Evolutionary conservation across 2,888 invertebrate genomes (phyloP), one percentile per base, ranked within the genome.

Genomic region (Tenthredo scrophulariae): DNA sequence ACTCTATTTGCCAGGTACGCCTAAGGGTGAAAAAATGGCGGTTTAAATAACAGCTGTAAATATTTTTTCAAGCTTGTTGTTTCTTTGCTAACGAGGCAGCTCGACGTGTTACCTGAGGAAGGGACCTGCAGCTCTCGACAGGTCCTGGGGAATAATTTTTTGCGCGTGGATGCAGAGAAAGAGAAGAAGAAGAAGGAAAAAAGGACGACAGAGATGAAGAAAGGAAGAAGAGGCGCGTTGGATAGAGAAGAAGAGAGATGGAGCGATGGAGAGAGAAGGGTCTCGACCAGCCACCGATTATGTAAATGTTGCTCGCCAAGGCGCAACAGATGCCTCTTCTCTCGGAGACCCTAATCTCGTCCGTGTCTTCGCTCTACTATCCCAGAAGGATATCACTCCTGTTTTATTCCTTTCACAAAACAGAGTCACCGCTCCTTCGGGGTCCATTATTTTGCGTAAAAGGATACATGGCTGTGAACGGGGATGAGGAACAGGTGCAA

Each of bases 271-370:
- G 80, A 62, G n/a, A 62, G 15, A 22, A 40, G 62, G 26, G 88
- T 90, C 67, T 83, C 83, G 83, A 67, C 67, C 80, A 74, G 72
- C 72, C 37, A 83, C 43, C 92, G 92, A 92, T 92, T 92, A 92
- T 92, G 92, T 90, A 92, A 92, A 92, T 92, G 90, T 90, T 91
- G 91, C 90, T 91, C 91, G 90, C 89, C 90, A 91, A 92, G 89
- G 92, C 92, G 92, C 92, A 92, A 92, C 92, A 92, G 92, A 92
- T 92, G 92, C 91, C 90, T 91, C 88, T 50, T 67, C 83, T 46
- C 43, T 22, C 18, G 46, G 65, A 67, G 83, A 83, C 83, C 83
- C 83, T 83, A 83, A 83, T 83, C 83, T 83, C 70, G 46, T 62
- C 83, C 83, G 83, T 83, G 83, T 83, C 83, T 83, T 70, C 67